Conservation (phyloP, 2,797 vertebrate genomes). For the Pagetopsis macropterus region DNA sequence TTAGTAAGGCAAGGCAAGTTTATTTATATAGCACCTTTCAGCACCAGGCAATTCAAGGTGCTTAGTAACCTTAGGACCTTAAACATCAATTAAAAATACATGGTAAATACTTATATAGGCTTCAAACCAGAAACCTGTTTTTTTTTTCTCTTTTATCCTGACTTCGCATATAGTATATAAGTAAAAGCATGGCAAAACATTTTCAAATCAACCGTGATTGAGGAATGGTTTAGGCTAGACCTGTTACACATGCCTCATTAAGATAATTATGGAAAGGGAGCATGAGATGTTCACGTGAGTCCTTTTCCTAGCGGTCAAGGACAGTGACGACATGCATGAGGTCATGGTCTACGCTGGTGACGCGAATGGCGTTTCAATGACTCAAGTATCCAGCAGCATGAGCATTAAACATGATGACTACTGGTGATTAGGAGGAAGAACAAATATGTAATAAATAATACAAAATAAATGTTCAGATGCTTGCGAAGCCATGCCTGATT, state of each 20-base stretch:
- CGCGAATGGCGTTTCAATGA: conserved; percentile 67
- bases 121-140: not conserved
- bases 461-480: conserved; percentile 64
- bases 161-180: not conserved
- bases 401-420: conserved; percentile 57
- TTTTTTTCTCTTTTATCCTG: not conserved
- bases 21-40: too few species aligned
- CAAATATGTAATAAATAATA: conserved; percentile 37
- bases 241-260: conserved; percentile 17
- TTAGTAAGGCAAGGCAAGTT: not conserved
- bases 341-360: conserved; percentile 40
- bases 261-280: conserved; percentile 2
- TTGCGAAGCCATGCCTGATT: conserved; percentile 50
- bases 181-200: not conserved
- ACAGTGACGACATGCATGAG: conserved; percentile 39
- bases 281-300: conserved; percentile 16
- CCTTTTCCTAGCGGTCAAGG: conserved; percentile 43
- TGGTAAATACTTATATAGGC: not conserved
- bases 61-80: not conserved
- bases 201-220: not conserved
- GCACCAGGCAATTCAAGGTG: too few species aligned
- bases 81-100: not conserved
- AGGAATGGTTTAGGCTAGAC: not conserved
- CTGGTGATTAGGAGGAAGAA: conserved; percentile 45
- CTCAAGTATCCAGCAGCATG: conserved; percentile 58